Evolutionary conservation across 2,888 invertebrate genomes (phyloP), one percentile per base, ranked within the genome.

Genomic region (Chloroclysta siterata): DNA sequence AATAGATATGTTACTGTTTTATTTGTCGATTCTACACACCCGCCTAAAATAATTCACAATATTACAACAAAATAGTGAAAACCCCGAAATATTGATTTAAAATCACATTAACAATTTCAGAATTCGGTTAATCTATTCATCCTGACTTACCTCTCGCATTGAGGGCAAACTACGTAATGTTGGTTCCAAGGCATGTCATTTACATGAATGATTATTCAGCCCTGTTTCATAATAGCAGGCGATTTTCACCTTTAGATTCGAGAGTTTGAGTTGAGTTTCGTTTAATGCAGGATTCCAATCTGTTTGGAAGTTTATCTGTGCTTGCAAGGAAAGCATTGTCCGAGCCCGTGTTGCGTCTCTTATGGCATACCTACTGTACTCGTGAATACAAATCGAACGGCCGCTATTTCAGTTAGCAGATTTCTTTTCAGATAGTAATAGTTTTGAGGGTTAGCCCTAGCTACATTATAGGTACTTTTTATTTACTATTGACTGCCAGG

Each of bases 161-260:
- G 81, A 78, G 81, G 80, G 81, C 82, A 85, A 88, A 86, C 88
- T 88, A 84, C 82, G 81, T 82, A 84, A 86, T 82, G 83, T 83
- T 77, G 81, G 82, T 83, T 83, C 82, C 75, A 79, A 83, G 82
- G 84, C 83, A 85, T 83, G 80, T 81, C 83, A 88, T 89, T 89
- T 89, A 87, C 88, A 89, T 89, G 85, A 88, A 86, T 88, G 86
- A 88, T 88, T 87, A 87, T 88, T 86, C 83, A 80, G 75, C 70
- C 75, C 72, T 73, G 76, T 60, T 70, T 33, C 58, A 64, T 53
- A 58, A 63, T 53, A 54, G 50, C 74, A 63, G 63, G 62, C 77
- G 68, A 83, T 76, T 80, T 74, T 72, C 63, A 66, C 42, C 76
- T 73, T 69, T 83, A 78, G 56, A 53, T 64, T 39, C 67, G 62